These are phyloP conservation scores for Parelbella ahira DNA, from an alignment of 2,888 invertebrate species.

Conservation along the genomic window DNA sequence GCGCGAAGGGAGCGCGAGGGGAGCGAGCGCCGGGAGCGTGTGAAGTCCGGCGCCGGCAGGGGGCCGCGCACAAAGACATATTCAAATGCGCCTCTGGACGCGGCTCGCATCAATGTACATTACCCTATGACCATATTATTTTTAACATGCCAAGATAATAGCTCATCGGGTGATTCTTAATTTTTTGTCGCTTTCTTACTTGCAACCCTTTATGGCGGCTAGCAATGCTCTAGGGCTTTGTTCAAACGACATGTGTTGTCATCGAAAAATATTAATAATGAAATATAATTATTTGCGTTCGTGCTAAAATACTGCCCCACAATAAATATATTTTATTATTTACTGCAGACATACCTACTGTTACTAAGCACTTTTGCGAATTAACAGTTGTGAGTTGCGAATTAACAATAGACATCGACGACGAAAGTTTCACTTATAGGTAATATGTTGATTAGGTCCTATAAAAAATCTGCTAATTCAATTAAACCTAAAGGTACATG, in stretches of 20 bases:
- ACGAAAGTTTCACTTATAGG: no score
- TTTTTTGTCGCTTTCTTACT: constrained; percentile 73
- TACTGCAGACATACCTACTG: no score
- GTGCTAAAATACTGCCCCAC: no score
- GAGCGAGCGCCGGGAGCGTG: constrained; percentile 60
- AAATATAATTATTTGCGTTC: no score
- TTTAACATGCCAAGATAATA: constrained; percentile 78
- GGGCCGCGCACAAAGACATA: constrained; percentile 63
- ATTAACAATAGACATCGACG: no score
- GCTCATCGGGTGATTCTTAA: constrained; percentile 79
- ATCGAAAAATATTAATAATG: constrained; percentile 59
- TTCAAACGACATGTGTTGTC: constrained; percentile 64
- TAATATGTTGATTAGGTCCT: no score
- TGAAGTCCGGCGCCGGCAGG: constrained; percentile 75
- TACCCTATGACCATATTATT: constrained; percentile 80
- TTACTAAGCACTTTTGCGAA: no score
- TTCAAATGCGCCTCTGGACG: constrained; percentile 79
- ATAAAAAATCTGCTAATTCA: no score
- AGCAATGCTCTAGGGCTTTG: constrained; percentile 74
- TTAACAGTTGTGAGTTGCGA: no score
- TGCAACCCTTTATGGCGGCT: constrained; percentile 67
- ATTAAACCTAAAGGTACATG: no score
- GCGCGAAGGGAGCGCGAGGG: constrained; percentile 30
- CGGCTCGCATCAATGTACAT: constrained; percentile 73
- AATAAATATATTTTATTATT: no score